Evolutionary conservation across 2,888 invertebrate species (phyloP), one percentile per base, ranked within the genome.

Genomic region (Andrena hattorfiana): DNA sequence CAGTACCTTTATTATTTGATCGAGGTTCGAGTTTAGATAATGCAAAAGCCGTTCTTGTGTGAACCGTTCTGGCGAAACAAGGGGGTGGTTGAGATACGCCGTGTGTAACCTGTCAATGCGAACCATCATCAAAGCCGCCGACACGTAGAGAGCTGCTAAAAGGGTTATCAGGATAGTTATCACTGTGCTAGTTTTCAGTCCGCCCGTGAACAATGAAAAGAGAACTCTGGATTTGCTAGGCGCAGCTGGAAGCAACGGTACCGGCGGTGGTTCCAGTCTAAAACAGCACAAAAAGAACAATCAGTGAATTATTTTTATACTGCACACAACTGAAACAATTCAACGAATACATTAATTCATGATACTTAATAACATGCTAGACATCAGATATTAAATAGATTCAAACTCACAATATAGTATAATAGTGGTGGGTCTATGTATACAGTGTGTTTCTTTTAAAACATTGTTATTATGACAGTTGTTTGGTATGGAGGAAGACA

Each of bases 1-100:
- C 5, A 91, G 92, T 94, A 97, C 97, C 96, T 97, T 97, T 82
- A 97, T 96, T 90, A 98, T 97, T 94, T 97, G 96, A 94, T 97
- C 95, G 88, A 97, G 95, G 95, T 97, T 97, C 86, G 96, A 96
- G 91, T 96, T 96, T 83, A 98, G 95, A 94, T 93, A 93, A 71
- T 92, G 92, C 83, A 93, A 79, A 28, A 93, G 88, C 56, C 91
- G 92, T 85, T 93, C 92, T 62, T 93, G 92, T 4, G 93, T 92
- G 66, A 93, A 92, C 64, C 91, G 89, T 85, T 93, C 93, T 16
- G 93, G 92, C n/a, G 93, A 92, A 23, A 92, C 91, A 8, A 93
- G 88, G 5, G 93, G 93, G 84, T 93, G 92, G 85, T 93, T 93
- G 8, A 93, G 86, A 87, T 93, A 93, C 49, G 92, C 92, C 35